Percentiles rank a stretch among this genome's conserved stretches.
Conservation (phyloP, 2,113 vertebrate genomes). For the Pelodiscus sinensis region DNA sequence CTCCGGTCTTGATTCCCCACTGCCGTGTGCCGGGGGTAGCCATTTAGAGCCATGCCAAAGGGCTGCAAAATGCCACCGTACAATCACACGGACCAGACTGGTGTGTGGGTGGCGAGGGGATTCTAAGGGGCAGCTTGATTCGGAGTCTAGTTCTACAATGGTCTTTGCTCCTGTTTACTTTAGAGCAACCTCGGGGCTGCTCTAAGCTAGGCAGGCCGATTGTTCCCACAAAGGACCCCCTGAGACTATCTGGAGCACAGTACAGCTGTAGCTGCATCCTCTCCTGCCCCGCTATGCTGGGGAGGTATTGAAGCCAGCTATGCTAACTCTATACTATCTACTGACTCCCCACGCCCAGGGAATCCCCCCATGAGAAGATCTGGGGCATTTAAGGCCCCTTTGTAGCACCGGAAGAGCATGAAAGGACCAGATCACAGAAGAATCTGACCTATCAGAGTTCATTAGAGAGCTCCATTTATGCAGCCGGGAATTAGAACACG, state of each 20-base stretch:
- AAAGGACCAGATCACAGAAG: not conserved
- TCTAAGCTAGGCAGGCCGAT: not conserved
- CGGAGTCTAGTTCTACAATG: not conserved
- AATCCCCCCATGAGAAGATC: not conserved
- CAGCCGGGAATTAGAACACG: not conserved
- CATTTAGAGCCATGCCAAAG: not conserved
- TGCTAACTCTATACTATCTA: not conserved
- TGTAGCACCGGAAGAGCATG: not conserved
- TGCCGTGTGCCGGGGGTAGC: not conserved
- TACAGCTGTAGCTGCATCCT: not conserved
- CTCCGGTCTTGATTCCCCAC: not conserved
- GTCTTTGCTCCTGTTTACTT: not conserved
- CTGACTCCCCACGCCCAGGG: not conserved
- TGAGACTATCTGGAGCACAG: not conserved
- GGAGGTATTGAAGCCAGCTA: not conserved
- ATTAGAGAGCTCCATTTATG: not conserved
- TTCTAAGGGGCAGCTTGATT: not conserved
- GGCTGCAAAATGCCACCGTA: not conserved
- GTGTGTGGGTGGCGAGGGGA: not conserved
- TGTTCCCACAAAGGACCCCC: not conserved
- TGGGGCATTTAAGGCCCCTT: not conserved
- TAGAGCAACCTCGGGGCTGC: not conserved
- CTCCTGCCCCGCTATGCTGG: not conserved
- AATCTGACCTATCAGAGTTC: not conserved
- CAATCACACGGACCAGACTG: not conserved